These are phyloP conservation scores for Ceuthmochares aereus DNA, from an alignment of 2,113 vertebrate species.

Conservation along the genomic window DNA sequence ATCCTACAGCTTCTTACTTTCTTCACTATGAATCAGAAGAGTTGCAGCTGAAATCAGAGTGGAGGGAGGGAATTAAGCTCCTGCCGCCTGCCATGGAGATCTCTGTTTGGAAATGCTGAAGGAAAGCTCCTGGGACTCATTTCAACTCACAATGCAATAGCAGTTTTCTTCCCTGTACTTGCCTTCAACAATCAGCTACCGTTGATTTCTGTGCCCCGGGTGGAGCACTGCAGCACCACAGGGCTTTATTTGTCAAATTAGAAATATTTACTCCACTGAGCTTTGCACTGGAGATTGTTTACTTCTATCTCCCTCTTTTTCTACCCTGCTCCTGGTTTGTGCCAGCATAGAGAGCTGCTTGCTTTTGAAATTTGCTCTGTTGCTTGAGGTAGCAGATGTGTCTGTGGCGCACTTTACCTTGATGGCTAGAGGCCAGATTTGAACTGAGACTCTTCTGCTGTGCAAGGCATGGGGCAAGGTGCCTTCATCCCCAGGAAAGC, in stretches of 20 bases:
- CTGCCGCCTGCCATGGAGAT: neutral
- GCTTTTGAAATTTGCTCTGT: neutral
- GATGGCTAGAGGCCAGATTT: neutral
- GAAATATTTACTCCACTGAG: neutral
- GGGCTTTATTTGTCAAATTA: neutral
- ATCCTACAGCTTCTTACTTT: neutral
- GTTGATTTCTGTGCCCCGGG: neutral
- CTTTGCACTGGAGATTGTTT: neutral
- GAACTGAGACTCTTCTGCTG: neutral
- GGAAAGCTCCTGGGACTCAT: neutral
- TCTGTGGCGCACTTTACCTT: neutral
- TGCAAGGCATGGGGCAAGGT: neutral
- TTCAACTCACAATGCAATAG: neutral
- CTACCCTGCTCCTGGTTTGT: neutral
- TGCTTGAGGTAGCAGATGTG: neutral
- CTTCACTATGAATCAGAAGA: neutral
- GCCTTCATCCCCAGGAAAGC: neutral
- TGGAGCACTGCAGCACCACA: neutral
- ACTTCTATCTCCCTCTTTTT: neutral
- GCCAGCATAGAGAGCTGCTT: neutral
- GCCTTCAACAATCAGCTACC: neutral
- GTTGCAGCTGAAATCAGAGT: neutral
- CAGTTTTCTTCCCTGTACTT: neutral
- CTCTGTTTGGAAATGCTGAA: neutral
- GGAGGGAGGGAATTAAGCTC: neutral